These are phyloP conservation scores for Ctenosaura bakeri DNA, from an alignment of 2,797 vertebrate species.

Conservation along the genomic window DNA sequence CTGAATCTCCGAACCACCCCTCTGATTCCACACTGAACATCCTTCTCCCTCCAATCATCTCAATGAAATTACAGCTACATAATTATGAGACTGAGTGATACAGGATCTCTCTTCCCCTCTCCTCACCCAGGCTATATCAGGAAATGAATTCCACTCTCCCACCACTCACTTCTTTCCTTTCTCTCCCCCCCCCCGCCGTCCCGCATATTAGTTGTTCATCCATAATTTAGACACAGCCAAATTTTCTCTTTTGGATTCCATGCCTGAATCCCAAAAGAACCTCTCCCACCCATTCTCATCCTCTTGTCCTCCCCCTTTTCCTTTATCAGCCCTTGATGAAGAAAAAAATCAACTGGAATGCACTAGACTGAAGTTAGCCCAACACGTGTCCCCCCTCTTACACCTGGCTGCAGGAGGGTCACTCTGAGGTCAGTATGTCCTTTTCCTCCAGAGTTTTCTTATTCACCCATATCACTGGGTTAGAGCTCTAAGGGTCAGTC, in stretches of 20 bases:
- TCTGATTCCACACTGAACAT: no score
- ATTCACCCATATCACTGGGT: constrained; percentile 36
- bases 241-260: background rate
- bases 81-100: no score
- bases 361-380: background rate
- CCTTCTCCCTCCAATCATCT: background rate
- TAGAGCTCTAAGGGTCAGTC: constrained; percentile 39
- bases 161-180: background rate
- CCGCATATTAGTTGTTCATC: background rate
- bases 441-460: constrained; percentile 57
- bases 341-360: constrained; percentile 19
- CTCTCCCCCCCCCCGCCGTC: background rate
- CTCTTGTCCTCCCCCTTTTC: background rate
- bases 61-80: background rate
- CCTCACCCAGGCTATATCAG: background rate
- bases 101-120: background rate
- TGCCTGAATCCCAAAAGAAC: background rate
- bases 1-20: no score
- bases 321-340: background rate
- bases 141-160: background rate
- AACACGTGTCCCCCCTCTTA: rapidly evolving
- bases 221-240: background rate
- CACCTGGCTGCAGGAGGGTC: constrained; percentile 69
- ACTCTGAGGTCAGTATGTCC: constrained; percentile 50
- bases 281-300: background rate